Base-by-base conservation (phyloP, 2,113 vertebrate genomes). In the Pelusios castaneus region DNA sequence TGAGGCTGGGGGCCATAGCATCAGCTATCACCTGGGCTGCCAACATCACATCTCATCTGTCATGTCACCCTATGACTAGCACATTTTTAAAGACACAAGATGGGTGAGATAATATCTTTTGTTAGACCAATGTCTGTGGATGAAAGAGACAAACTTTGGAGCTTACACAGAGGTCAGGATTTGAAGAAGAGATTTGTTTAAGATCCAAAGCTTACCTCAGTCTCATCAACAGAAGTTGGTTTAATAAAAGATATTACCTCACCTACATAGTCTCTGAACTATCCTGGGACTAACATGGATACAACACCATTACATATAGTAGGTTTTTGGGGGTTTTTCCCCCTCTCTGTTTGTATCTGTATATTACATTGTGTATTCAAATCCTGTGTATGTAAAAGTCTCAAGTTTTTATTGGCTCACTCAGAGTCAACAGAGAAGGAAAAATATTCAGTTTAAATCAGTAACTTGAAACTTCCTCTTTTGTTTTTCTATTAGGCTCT, bases 381-480 rank as follows among this genome's bases (percentile, higher is more conserved):
- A 38, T 60, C 79, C 81, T 89, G 84, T 73, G 84, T 73, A 92
- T 80, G 29, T 84, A 92, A 94, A 95, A 85, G 22, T 49, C 93
- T 92, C 84, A 87, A 94, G 80, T 51, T 94, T 91, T 83, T 94
- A 76, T 85, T 63, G 49, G 52, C 54, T 96, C 82, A 91, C 45
- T 92, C 92, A 49, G 88, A 94, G 86, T 93, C 76, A 91, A 24
- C n/a, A 70, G 60, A 78, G 91, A 89, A 90, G 3, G 6, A 80
- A 19, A 80, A 90, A 90, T 41, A 94, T 86, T 82, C 0, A 52
- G 90, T 95, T 91, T 22, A 85, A 80, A 38, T 84, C 85, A 88
- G 52, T 81, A 94, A 96, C 89, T 91, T 95, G 84, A 93, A 96
- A 89, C 89, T 85, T 94, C 88, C 55, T 87, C 81, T 94, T 95